phyloP scores from a whole-genome alignment of 2,113 vertebrate species.

The Scomber scombrus region DNA sequence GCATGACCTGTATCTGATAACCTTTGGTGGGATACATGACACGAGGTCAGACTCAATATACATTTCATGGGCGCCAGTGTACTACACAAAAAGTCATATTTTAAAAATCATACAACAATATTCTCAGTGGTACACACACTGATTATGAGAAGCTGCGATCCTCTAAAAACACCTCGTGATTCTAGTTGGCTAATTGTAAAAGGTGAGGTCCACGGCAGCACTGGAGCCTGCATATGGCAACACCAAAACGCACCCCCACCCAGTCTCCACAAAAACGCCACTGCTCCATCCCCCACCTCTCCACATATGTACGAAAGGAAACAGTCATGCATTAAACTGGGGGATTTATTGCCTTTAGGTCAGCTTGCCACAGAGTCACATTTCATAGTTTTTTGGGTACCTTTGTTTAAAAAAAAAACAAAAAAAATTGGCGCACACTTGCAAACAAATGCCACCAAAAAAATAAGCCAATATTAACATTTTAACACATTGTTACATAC shows the following conservation, averaged over 20 bases:
- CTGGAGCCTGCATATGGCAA: constrained; percentile 67
- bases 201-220: constrained; percentile 28
- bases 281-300: constrained; percentile 86
- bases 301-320: constrained; percentile 92
- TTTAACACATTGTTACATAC: background rate
- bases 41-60: constrained; percentile 64
- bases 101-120: background rate
- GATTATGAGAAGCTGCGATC: background rate
- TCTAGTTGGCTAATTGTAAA: background rate
- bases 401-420: constrained; percentile 68
- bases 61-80: background rate
- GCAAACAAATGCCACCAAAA: background rate
- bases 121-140: too few relatives aligned
- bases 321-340: constrained; percentile 94
- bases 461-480: background rate
- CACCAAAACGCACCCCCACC: constrained; percentile 80
- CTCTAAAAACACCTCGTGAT: background rate
- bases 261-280: constrained; percentile 70
- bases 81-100: background rate
- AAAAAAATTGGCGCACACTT: background rate
- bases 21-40: constrained; percentile 55
- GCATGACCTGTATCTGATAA: constrained; percentile 62
- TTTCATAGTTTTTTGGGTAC: constrained; percentile 76
- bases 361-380: constrained; percentile 86
- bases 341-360: constrained; percentile 93